Percentiles rank a stretch among this genome's conserved stretches.
Evolutionary conservation across 2,113 vertebrate genomes (phyloP).

Genomic region (Struthio camelus): DNA sequence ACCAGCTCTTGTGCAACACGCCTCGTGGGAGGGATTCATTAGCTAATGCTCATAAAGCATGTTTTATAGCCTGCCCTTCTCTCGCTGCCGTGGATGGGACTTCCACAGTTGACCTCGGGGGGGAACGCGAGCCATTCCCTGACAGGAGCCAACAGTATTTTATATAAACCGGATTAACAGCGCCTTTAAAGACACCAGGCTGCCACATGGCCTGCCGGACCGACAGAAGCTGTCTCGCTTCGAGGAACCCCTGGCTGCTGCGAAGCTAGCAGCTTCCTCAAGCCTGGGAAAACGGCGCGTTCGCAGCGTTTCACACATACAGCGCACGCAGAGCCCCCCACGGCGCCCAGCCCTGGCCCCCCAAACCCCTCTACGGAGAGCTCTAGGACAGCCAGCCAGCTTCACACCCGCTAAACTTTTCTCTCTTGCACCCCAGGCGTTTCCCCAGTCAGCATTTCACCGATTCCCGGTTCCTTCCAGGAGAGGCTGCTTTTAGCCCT

Average conservation of each 20-base stretch:
- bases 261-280: rapidly evolving
- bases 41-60: neutral
- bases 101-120: conserved; percentile 12
- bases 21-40: neutral
- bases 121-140: neutral
- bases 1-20: rapidly evolving
- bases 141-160: conserved; percentile 18
- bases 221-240: rapidly evolving
- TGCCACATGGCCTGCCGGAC: neutral
- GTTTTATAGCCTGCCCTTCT: conserved; percentile 21
- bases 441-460: neutral
- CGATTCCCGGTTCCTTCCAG: neutral
- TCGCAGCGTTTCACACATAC: rapidly evolving
- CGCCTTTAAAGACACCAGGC: neutral
- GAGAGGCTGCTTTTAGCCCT: neutral
- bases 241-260: rapidly evolving
- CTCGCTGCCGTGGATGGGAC: neutral
- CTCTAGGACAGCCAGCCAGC: rapidly evolving
- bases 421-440: rapidly evolving
- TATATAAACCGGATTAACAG: neutral
- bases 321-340: rapidly evolving
- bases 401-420: neutral
- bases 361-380: neutral
- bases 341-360: too few species aligned
- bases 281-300: rapidly evolving